Evolutionary conservation across 2,797 vertebrate species (phyloP).

Genomic region (Remorina albescens): DNA sequence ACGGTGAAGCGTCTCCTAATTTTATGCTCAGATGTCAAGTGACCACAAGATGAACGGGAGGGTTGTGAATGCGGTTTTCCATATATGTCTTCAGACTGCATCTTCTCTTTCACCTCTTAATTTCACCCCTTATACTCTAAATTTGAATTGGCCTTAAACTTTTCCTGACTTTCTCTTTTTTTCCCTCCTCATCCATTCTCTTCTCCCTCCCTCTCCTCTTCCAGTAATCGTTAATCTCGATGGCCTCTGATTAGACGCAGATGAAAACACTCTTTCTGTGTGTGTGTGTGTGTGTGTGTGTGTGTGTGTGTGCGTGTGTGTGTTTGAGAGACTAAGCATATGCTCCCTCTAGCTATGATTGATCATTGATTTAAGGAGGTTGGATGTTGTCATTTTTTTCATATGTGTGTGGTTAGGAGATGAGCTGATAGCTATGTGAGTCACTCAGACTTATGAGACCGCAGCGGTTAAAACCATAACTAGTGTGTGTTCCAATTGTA

Average conservation of each 20-base stretch:
- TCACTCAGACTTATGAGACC: conserved; percentile 70
- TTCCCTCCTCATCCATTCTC: background rate
- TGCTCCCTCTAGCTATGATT: conserved; percentile 53
- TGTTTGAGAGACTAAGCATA: conserved; percentile 18
- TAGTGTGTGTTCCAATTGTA: conserved; percentile 43
- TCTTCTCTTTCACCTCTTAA: conserved; percentile 31
- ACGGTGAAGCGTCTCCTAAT: conserved; percentile 49
- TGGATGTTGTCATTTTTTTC: conserved; percentile 62
- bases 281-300: conserved; percentile 27
- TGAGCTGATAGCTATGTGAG: conserved; percentile 71
- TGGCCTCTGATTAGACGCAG: conserved; percentile 75
- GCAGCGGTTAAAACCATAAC: conserved; percentile 64
- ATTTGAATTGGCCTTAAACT: conserved; percentile 26
- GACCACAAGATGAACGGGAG: conserved; percentile 46
- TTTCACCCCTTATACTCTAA: conserved; percentile 25
- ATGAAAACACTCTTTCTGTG: conserved; percentile 57
- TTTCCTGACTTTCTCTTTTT: conserved; percentile 1
- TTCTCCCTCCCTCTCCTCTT: conserved; percentile 43
- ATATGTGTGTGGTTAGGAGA: conserved; percentile 66
- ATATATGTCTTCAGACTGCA: conserved; percentile 30
- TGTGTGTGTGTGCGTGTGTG: conserved; percentile 21
- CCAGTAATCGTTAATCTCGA: conserved; percentile 70
- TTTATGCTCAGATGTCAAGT: conserved; percentile 48
- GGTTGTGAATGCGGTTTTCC: conserved; percentile 21
- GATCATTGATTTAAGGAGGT: conserved; percentile 67